Base-by-base conservation (phyloP, 2,888 invertebrate genomes). In the Cancer borealis region DNA sequence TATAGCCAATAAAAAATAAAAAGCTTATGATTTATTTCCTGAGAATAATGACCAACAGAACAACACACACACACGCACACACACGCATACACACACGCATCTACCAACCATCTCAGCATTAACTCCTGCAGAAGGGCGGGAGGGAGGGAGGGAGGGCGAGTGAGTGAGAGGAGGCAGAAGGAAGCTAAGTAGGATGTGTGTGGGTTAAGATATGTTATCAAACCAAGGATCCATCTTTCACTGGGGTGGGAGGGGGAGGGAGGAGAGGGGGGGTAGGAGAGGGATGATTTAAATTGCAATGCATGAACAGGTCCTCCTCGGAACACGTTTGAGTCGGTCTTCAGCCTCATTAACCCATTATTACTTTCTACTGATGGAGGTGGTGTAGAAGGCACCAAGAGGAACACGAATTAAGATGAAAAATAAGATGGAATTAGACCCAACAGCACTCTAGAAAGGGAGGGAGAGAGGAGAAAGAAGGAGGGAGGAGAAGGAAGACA, bases 121-220 rank as follows among this genome's bases (percentile, higher is more conserved):
- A 73, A n/a, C 73, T 73, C 73, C 26, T 60, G 21, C 21, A 60
- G 60, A 21, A 60, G 21, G 60, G 60, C 0, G 14, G 89, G 46
- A 46, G 39, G 17, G 54, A 21, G 49, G 47, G 46, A 10, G 90
- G 21, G 0, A 90, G 90, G 26, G 54, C 8, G 54, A 26, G 90
- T 46, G 90, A 49, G 90, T 54, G 90, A 88, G 88, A 47, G 10
- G 88, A 47, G 87, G 45, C 45, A 39, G 87, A 87, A 30, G n/a
- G 87, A 87, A 39, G 87, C 45, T 26, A 87, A 45, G 87, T 17
- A n/a, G 87, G 30, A 87, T 66, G n/a, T 66, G 73, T 21, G 73
- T 66, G 14, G 87, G 45, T 87, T 87, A 39, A 45, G 87, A 87
- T 30, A 45, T 66, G 73, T 87, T 87, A 45, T 30, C 39, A 26